A percentile compares a stretch with the other conserved stretches of the same genome.
Conservation (phyloP, 2,888 invertebrate species). For the Drosophila mulleri region DNA sequence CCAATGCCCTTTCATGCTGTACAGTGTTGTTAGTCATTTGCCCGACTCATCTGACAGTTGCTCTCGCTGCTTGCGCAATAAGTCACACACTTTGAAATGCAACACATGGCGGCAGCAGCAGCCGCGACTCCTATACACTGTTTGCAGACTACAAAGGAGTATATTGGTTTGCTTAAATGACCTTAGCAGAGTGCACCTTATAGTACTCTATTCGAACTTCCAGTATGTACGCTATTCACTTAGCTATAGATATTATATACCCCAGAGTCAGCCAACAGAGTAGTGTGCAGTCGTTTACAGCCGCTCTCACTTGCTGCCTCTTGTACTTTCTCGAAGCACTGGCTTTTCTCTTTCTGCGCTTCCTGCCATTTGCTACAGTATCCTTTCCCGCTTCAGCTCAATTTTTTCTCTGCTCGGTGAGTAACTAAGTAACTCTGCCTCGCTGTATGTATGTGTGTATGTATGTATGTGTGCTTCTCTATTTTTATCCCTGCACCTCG, state of each 20-base stretch:
- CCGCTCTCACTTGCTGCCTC: not conserved
- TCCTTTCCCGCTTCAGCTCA: slow-evolving; percentile 51
- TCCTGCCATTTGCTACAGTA: slow-evolving; percentile 70
- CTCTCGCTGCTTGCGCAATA: slow-evolving; percentile 55
- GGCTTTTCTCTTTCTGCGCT: slow-evolving; percentile 26
- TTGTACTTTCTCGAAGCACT: slow-evolving; percentile 38
- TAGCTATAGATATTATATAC: no score
- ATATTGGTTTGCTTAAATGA: not conserved
- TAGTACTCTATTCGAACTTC: not conserved
- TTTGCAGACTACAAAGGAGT: not conserved
- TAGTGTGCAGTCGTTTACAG: not conserved
- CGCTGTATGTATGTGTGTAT: slow-evolving; percentile 9
- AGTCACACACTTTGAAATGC: slow-evolving; percentile 79
- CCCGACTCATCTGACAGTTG: slow-evolving; percentile 68
- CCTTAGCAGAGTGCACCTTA: no score
- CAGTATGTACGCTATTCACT: no score
- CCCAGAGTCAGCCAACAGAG: not conserved
- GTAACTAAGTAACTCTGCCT: slow-evolving; percentile 16
- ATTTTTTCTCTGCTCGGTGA: slow-evolving; percentile 19
- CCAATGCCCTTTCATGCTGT: slow-evolving; percentile 21
- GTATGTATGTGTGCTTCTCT: slow-evolving; percentile 37
- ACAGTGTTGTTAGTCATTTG: slow-evolving; percentile 47
- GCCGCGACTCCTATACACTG: slow-evolving; percentile 24
- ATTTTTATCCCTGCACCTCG: slow-evolving; percentile 58
- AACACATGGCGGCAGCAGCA: slow-evolving; percentile 73